Percentiles rank a stretch among this genome's conserved stretches.
Conservation (phyloP, 2,797 vertebrate species). For the Gymnocypris eckloni region DNA sequence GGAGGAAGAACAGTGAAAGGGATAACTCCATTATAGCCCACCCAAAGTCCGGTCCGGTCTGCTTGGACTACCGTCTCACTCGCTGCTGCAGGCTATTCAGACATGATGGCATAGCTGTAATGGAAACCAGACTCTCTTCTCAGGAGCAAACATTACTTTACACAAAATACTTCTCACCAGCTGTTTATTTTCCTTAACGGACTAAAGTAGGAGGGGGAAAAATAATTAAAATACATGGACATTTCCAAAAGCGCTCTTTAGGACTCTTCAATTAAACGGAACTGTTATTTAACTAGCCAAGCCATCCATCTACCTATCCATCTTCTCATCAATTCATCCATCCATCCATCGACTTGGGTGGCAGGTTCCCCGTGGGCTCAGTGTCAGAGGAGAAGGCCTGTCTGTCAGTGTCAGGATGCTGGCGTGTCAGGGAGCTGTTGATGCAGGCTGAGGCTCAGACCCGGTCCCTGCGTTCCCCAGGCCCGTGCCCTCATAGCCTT, state of each 20-base stretch:
- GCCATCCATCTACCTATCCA: constrained; percentile 51
- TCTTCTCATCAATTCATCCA: constrained; percentile 60
- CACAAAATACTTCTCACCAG: constrained; percentile 73
- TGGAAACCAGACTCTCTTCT: constrained; percentile 74
- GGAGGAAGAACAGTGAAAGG: constrained; percentile 17
- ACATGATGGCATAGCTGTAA: constrained; percentile 61
- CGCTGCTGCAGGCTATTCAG: constrained; percentile 49
- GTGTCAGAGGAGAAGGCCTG: constrained; percentile 78
- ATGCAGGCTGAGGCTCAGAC: constrained; percentile 57
- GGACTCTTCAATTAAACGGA: constrained; percentile 54
- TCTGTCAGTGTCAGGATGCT: constrained; percentile 80
- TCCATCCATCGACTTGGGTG: constrained; percentile 75
- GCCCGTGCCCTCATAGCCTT: constrained; percentile 58
- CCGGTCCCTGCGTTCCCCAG: constrained; percentile 48
- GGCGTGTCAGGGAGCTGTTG: constrained; percentile 57
- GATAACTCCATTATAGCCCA: constrained; percentile 45
- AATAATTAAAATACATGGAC: constrained; percentile 62
- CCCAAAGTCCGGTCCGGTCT: constrained; percentile 22
- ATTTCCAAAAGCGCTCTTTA: constrained; percentile 64
- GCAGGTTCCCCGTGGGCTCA: constrained; percentile 68
- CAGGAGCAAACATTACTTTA: constrained; percentile 74
- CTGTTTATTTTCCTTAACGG: constrained; percentile 78
- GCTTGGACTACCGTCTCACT: constrained; percentile 41
- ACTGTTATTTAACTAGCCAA: constrained; percentile 50
- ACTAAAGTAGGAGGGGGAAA: constrained; percentile 46